Evolutionary conservation across 1,140 invertebrate species (phyloP).

Genomic region (Hypsibius dujardini): DNA sequence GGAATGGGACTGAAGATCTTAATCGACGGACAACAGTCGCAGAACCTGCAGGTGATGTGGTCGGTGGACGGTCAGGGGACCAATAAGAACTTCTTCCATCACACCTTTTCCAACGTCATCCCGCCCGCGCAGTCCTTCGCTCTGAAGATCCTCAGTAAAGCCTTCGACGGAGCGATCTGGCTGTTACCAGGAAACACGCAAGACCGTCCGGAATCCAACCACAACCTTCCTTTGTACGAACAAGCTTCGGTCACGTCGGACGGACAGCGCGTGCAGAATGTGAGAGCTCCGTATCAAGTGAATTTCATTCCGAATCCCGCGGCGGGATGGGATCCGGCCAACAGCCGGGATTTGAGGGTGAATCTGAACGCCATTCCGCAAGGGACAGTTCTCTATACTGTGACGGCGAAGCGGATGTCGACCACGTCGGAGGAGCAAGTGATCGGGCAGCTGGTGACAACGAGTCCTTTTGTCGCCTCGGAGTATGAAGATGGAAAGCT

Average conservation of each 20-base stretch:
- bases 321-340: neutral
- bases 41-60: neutral
- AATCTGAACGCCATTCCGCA: neutral
- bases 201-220: neutral
- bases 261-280: neutral
- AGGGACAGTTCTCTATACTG: neutral
- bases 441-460: neutral
- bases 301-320: neutral
- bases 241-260: neutral
- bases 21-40: neutral
- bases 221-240: neutral
- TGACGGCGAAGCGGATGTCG: neutral
- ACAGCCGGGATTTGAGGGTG: neutral
- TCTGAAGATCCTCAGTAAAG: neutral
- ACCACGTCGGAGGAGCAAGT: neutral
- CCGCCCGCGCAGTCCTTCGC: neutral
- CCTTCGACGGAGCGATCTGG: neutral
- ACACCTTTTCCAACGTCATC: neutral
- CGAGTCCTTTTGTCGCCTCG: neutral
- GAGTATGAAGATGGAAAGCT: neutral
- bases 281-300: neutral
- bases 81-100: neutral
- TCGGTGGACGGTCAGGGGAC: slow-evolving; percentile 5
- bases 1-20: slow-evolving; percentile 3
- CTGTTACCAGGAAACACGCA: neutral